These are phyloP conservation scores for Melinaea menophilus DNA, from an alignment of 2,888 invertebrate genomes.

Conservation along the genomic window DNA sequence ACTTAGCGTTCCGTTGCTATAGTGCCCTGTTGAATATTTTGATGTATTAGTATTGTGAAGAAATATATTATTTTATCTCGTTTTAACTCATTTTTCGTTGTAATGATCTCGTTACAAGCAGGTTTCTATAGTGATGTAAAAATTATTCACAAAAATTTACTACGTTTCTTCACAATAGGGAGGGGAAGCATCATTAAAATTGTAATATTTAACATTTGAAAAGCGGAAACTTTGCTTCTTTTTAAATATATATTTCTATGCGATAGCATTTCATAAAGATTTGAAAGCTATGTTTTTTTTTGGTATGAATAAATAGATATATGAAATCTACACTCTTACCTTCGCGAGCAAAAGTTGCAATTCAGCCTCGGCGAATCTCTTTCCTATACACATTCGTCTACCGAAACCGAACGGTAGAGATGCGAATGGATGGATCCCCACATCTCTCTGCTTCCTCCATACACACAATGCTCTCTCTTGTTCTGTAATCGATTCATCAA, in stretches of 20 bases:
- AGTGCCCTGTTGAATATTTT: too few species aligned
- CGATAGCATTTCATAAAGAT: not conserved
- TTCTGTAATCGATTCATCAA: slow-evolving; percentile 23
- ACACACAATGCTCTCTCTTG: slow-evolving; percentile 38
- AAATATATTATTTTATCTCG: too few species aligned
- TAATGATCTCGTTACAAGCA: too few species aligned
- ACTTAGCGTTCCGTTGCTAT: not conserved
- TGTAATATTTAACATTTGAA: not conserved
- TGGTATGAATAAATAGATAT: too few species aligned
- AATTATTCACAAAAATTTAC: slow-evolving; percentile 2
- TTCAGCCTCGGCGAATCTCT: slow-evolving; percentile 89
- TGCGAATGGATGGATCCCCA: slow-evolving; percentile 84
- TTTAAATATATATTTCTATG: slow-evolving; percentile 22
- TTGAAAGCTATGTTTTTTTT: not conserved
- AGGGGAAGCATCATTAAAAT: slow-evolving; percentile 5
- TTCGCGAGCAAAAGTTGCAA: slow-evolving; percentile 85
- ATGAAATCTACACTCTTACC: slow-evolving; percentile 53
- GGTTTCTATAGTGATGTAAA: not conserved
- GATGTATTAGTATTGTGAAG: too few species aligned
- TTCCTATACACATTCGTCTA: slow-evolving; percentile 86
- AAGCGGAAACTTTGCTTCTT: not conserved
- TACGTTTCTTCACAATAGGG: not conserved
- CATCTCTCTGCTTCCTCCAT: slow-evolving; percentile 70
- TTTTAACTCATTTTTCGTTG: too few species aligned
- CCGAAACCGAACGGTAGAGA: slow-evolving; percentile 88